phyloP scores from a whole-genome alignment of 2,888 invertebrate genomes.

The Lepas anatifera region DNA sequence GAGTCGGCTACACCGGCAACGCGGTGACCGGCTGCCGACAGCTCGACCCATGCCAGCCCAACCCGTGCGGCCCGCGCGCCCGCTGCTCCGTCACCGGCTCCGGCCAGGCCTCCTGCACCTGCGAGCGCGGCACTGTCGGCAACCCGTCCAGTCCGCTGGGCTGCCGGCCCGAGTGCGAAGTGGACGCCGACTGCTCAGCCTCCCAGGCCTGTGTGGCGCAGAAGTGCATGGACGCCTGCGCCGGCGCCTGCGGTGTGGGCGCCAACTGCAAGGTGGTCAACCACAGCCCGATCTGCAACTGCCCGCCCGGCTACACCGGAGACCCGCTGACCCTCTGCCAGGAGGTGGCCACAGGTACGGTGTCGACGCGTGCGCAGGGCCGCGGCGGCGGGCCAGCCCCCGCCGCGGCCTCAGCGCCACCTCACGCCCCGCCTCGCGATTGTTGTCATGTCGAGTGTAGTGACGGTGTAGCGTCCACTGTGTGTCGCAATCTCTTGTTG shows the following conservation, averaged over 20 bases:
- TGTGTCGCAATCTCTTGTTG: too few species aligned
- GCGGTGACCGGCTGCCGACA: slow-evolving; percentile 53
- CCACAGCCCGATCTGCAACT: slow-evolving; percentile 57
- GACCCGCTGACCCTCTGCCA: slow-evolving; percentile 27
- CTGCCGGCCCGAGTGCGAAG: slow-evolving; percentile 25
- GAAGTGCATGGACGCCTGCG: slow-evolving; percentile 61
- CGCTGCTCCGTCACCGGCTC: slow-evolving; percentile 25
- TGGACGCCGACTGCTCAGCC: slow-evolving; percentile 30
- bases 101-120: slow-evolving; percentile 46
- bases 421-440: slow-evolving; percentile 69
- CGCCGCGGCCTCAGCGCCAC: slow-evolving; percentile 44
- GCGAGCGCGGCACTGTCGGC: slow-evolving; percentile 37
- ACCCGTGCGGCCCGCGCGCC: slow-evolving; percentile 28
- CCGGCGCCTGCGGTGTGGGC: slow-evolving; percentile 47
- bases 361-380: too few species aligned
- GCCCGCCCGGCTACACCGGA: slow-evolving; percentile 49
- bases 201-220: slow-evolving; percentile 57
- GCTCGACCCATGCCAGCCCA: slow-evolving; percentile 24
- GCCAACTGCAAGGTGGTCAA: slow-evolving; percentile 58
- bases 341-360: slow-evolving; percentile 30
- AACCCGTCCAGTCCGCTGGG: slow-evolving; percentile 13
- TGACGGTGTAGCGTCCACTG: too few species aligned
- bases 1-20: slow-evolving; percentile 61
- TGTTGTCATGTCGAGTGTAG: neutral
- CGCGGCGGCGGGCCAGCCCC: slow-evolving; percentile 65